Evolutionary conservation across 1,140 invertebrate species (phyloP).

Genomic region (Coelopa frigida): DNA sequence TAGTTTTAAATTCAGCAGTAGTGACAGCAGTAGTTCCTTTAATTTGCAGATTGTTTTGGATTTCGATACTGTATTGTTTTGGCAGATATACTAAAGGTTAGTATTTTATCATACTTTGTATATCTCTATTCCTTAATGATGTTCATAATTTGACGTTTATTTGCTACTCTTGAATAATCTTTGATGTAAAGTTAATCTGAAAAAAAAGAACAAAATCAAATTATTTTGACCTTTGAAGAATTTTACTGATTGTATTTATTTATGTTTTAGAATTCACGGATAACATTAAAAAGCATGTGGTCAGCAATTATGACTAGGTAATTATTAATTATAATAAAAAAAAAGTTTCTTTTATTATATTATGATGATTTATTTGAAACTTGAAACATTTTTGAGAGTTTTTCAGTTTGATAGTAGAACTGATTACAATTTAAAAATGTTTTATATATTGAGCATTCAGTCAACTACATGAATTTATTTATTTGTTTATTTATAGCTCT

Average conservation of each 20-base stretch:
- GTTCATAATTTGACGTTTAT: conserved; percentile 1
- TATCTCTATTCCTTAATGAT: neutral
- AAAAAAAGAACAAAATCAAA: neutral
- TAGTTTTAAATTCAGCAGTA: neutral
- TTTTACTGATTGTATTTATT: too few species aligned
- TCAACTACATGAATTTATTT: too few species aligned
- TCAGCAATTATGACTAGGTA: neutral
- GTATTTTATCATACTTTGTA: conserved; percentile 7
- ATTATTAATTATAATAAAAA: neutral
- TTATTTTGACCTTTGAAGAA: too few species aligned
- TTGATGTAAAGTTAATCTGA: conserved; percentile 5
- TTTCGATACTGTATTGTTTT: too few species aligned
- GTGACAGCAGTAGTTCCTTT: neutral
- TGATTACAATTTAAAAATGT: conserved; percentile 3
- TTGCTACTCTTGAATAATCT: conserved; percentile 10
- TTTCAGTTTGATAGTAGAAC: conserved; percentile 15
- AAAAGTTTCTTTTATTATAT: neutral
- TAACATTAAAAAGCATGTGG: too few species aligned
- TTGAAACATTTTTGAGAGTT: conserved; percentile 1
- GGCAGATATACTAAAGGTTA: conserved; percentile 3
- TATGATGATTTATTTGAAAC: conserved; percentile 9
- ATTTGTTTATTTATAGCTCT: too few species aligned
- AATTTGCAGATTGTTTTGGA: too few species aligned
- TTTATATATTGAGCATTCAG: too few species aligned
- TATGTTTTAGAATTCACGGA: too few species aligned